phyloP scores from a whole-genome alignment of 2,797 vertebrate genomes.

The Melanitta fusca region DNA sequence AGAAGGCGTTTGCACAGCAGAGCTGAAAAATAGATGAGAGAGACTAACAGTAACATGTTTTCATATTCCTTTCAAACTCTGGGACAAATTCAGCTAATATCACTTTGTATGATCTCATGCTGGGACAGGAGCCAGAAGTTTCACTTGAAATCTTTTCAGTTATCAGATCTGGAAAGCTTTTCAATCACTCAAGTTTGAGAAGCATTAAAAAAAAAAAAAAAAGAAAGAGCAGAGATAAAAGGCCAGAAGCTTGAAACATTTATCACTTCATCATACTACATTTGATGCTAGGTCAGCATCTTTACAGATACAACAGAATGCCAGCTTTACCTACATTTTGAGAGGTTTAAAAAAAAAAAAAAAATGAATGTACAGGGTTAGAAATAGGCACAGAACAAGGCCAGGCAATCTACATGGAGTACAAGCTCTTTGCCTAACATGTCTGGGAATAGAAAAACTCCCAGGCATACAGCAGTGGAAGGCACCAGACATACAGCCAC shows the following conservation, averaged over 20 bases:
- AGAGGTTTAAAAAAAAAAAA: background rate
- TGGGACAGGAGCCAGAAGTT: conserved; percentile 68
- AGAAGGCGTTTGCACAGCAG: background rate
- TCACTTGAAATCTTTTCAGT: conserved; percentile 67
- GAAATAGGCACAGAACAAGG: background rate
- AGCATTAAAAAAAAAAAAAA: background rate
- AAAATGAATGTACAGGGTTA: background rate
- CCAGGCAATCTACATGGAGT: background rate
- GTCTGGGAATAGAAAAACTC: background rate
- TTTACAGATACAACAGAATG: conserved; percentile 28
- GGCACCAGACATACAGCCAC: background rate
- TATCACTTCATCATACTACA: conserved; percentile 66
- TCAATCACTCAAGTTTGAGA: conserved; percentile 62
- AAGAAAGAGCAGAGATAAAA: conserved; percentile 17
- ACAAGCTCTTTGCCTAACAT: background rate
- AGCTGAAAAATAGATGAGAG: background rate
- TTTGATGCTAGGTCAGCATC: conserved; percentile 46
- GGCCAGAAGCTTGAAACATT: conserved; percentile 55
- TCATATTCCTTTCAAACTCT: conserved; percentile 49
- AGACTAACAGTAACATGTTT: background rate
- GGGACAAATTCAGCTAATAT: conserved; percentile 63
- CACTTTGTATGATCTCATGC: conserved; percentile 70
- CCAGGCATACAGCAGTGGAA: background rate
- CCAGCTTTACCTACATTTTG: background rate
- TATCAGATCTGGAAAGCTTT: conserved; percentile 77